A percentile compares a stretch with the other conserved stretches of the same genome.
Evolutionary conservation across 2,888 invertebrate species (phyloP).

Genomic region (Koerneria pararmatus): DNA sequence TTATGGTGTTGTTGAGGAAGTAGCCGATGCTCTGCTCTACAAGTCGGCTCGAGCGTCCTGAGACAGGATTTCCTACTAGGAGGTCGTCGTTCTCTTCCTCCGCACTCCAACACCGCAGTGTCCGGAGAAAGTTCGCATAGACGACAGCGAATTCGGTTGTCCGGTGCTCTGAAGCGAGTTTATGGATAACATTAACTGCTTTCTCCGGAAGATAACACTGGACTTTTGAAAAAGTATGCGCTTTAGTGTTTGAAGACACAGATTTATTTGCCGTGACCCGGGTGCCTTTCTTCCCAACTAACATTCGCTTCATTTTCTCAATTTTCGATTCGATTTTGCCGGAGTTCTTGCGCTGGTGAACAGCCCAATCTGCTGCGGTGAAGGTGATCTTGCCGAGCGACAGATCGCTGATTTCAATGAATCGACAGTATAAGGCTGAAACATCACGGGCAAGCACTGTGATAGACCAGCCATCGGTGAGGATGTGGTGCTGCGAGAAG

Average conservation of each 20-base stretch:
- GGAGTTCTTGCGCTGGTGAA: too few relatives aligned
- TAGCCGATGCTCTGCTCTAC: constrained; percentile 45
- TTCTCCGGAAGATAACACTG: neutral
- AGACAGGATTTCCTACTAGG: constrained; percentile 40
- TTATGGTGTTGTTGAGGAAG: constrained; percentile 46
- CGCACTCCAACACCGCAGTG: constrained; percentile 14
- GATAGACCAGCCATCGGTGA: constrained; percentile 58
- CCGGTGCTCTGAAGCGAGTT: neutral
- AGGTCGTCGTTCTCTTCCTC: constrained; percentile 26
- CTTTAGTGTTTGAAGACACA: too few relatives aligned
- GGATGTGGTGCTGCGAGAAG: constrained; percentile 51
- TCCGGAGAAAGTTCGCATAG: constrained; percentile 4
- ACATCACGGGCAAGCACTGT: constrained; percentile 42
- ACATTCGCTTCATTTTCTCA: too few relatives aligned
- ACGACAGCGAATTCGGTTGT: neutral
- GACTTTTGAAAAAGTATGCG: neutral
- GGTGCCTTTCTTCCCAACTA: too few relatives aligned
- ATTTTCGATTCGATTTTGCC: too few relatives aligned
- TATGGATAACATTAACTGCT: neutral
- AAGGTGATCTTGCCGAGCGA: too few relatives aligned
- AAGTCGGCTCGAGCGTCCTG: constrained; percentile 40
- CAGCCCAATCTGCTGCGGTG: too few relatives aligned
- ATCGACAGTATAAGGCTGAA: constrained; percentile 1
- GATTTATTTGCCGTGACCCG: too few relatives aligned
- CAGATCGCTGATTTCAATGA: neutral